These are phyloP conservation scores for Perca fluviatilis DNA, from an alignment of 2,113 vertebrate species.

Conservation along the genomic window DNA sequence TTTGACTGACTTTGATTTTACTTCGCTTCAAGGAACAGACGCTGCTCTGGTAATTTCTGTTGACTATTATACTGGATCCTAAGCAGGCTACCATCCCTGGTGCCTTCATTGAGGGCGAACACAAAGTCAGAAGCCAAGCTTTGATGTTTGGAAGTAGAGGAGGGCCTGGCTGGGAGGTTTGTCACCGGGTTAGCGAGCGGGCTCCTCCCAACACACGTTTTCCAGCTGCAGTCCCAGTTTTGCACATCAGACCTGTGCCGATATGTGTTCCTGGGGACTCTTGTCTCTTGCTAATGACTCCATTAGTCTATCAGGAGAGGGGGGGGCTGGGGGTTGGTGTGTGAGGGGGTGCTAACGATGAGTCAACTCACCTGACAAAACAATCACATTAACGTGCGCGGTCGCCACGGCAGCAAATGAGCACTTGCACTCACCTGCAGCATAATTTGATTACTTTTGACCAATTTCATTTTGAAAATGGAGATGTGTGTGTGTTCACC, in stretches of 20 bases:
- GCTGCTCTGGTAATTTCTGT: constrained; percentile 6
- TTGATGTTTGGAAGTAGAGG: constrained; percentile 30
- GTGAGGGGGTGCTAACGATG: constrained; percentile 62
- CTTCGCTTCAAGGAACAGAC: background rate
- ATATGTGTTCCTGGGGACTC: constrained; percentile 34
- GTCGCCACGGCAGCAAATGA: constrained; percentile 58
- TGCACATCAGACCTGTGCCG: background rate
- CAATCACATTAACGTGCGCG: constrained; percentile 68
- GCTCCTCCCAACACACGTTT: constrained; percentile 53
- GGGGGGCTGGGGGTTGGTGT: background rate
- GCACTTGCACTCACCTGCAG: constrained; percentile 76
- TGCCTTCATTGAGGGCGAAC: constrained; percentile 27
- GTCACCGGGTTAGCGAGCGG: constrained; percentile 9
- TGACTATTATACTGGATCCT: constrained; percentile 21
- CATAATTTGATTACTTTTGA: constrained; percentile 78
- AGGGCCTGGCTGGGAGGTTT: background rate
- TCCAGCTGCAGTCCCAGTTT: constrained; percentile 40
- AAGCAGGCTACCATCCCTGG: background rate
- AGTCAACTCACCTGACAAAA: constrained; percentile 76
- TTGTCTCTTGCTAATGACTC: constrained; percentile 64
- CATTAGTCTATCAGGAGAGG: constrained; percentile 55
- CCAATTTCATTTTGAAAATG: constrained; percentile 74
- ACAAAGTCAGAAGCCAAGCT: constrained; percentile 17
- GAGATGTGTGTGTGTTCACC: constrained; percentile 56
- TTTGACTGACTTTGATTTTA: constrained; percentile 50